Evolutionary conservation across 1,140 invertebrate species (phyloP).

Genomic region (Muscidifurax raptorellus): DNA sequence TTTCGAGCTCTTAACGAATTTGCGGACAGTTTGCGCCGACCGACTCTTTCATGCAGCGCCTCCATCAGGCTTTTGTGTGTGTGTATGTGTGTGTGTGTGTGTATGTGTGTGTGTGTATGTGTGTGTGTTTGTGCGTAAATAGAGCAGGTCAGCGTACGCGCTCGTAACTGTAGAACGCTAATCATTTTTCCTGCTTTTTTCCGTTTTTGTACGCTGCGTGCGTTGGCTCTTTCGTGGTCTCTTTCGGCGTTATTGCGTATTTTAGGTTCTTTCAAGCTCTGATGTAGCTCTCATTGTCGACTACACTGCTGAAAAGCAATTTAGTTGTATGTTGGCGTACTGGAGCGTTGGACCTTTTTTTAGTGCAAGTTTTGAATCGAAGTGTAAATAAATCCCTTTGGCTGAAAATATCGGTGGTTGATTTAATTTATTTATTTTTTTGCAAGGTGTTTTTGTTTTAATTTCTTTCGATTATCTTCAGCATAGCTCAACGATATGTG

Average conservation of each 20-base stretch:
- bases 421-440: too few relatives aligned
- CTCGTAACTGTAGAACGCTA: not conserved
- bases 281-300: not conserved
- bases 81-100: too few relatives aligned
- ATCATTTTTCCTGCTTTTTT: not conserved
- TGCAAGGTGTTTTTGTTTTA: too few relatives aligned
- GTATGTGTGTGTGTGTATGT: not conserved
- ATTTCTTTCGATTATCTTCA: too few relatives aligned
- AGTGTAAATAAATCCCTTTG: too few relatives aligned
- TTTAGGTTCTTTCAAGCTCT: not conserved
- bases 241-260: not conserved
- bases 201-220: not conserved
- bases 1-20: conserved; percentile 42
- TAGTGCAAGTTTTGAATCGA: not conserved
- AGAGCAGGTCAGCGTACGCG: not conserved
- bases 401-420: too few relatives aligned
- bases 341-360: not conserved
- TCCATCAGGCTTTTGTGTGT: not conserved
- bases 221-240: not conserved
- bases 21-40: conserved; percentile 21
- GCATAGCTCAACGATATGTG: too few relatives aligned
- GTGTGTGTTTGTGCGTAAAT: not conserved
- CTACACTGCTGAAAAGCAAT: not conserved
- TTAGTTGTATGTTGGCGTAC: too few relatives aligned
- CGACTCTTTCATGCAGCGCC: not conserved